Conservation (phyloP, 2,797 vertebrate genomes). For the Liparis tanakae region DNA sequence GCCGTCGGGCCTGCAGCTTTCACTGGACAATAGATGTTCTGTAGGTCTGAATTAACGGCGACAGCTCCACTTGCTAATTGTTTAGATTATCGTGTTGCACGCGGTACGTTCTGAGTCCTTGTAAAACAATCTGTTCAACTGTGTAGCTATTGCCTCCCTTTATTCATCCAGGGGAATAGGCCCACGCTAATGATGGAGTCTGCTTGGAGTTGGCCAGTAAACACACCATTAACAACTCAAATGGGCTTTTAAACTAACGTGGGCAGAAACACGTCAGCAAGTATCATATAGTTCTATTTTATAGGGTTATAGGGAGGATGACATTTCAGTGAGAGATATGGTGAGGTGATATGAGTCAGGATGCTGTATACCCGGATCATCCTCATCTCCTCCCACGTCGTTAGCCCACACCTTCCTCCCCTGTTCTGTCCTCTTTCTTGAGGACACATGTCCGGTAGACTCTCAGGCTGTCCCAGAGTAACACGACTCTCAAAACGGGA, state of each 20-base stretch:
- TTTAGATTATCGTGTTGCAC: constrained; percentile 7
- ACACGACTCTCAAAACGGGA: constrained; percentile 53
- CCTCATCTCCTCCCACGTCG: not conserved
- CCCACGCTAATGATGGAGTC: constrained; percentile 11
- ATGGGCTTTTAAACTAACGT: constrained; percentile 24
- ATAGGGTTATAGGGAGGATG: not conserved
- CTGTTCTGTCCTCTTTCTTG: constrained; percentile 12
- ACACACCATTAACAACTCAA: constrained; percentile 50
- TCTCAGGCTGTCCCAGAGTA: constrained; percentile 44
- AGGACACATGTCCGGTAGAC: constrained; percentile 40
- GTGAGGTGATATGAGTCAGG: not conserved
- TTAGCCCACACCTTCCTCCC: constrained; percentile 18
- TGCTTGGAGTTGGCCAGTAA: constrained; percentile 46
- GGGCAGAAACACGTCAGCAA: not conserved
- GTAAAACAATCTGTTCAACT: not conserved
- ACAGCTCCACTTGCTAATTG: constrained; percentile 10
- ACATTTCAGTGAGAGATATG: not conserved
- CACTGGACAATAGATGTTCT: constrained; percentile 46
- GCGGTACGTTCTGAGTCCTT: not conserved
- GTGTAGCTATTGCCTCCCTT: constrained; percentile 5
- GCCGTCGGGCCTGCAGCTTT: constrained; percentile 42
- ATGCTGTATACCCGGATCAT: not conserved
- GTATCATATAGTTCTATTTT: constrained; percentile 2
- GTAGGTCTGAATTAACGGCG: constrained; percentile 14
- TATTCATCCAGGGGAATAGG: constrained; percentile 18